phyloP scores from a whole-genome alignment of 2,797 vertebrate genomes.

The Rousettus madagascariensis region DNA sequence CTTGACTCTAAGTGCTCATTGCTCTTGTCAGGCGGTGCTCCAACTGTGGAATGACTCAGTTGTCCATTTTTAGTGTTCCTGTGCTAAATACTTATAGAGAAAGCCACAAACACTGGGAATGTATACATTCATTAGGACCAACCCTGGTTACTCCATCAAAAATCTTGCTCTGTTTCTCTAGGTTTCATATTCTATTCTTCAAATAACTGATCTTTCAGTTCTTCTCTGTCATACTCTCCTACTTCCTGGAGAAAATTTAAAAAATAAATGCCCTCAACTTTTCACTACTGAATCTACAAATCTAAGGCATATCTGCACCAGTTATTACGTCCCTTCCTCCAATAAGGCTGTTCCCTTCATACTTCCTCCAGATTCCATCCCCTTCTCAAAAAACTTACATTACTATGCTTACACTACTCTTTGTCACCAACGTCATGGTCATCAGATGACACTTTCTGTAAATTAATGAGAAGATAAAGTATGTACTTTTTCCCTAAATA shows the following conservation, averaged over 20 bases:
- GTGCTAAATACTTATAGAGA: background rate
- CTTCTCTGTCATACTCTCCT: background rate
- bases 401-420: background rate
- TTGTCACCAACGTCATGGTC: background rate
- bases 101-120: background rate
- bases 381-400: background rate
- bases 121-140: background rate
- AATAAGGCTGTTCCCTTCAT: background rate
- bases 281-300: background rate
- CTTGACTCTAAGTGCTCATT: background rate
- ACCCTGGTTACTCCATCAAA: background rate
- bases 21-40: background rate
- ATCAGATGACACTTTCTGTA: background rate
- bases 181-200: background rate
- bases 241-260: background rate
- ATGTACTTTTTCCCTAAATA: background rate
- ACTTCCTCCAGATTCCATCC: background rate
- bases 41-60: too few relatives aligned
- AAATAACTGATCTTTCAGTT: background rate
- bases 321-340: background rate
- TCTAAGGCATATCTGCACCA: background rate
- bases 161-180: background rate
- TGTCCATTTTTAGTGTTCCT: background rate
- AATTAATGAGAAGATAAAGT: background rate
- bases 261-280: background rate